Evolutionary conservation across 2,888 invertebrate genomes (phyloP).

Genomic region (Drosophila sordidula): DNA sequence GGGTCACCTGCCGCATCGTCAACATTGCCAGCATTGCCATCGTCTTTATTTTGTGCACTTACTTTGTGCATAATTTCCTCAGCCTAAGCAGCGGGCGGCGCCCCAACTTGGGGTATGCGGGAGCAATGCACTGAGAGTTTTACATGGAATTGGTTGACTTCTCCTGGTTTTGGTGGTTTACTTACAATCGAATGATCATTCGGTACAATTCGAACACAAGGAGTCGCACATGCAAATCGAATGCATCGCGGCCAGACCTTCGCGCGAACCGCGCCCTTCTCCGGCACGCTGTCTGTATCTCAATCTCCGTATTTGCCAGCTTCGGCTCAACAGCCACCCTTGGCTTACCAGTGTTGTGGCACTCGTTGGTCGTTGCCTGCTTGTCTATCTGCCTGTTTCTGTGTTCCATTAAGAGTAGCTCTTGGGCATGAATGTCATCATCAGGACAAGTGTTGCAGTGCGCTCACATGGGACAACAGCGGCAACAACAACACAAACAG

Average conservation of each 20-base stretch:
- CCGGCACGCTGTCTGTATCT: slow-evolving; percentile 6
- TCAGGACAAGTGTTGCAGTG: slow-evolving; percentile 68
- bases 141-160: background rate
- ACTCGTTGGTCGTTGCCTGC: slow-evolving; percentile 32
- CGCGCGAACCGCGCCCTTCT: background rate
- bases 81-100: slow-evolving; percentile 23
- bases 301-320: slow-evolving; percentile 19
- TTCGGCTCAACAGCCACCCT: slow-evolving; percentile 13
- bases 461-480: slow-evolving; percentile 54
- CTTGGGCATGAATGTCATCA: slow-evolving; percentile 80
- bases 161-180: slow-evolving; percentile 1
- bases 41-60: slow-evolving; percentile 69
- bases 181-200: slow-evolving; percentile 31
- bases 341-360: slow-evolving; percentile 8
- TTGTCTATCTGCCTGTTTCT: slow-evolving; percentile 51
- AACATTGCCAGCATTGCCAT: slow-evolving; percentile 30
- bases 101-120: slow-evolving; percentile 8
- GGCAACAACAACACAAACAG: slow-evolving; percentile 10
- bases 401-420: slow-evolving; percentile 73
- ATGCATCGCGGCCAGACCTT: background rate
- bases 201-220: slow-evolving; percentile 11
- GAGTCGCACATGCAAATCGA: slow-evolving; percentile 21
- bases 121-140: slow-evolving; percentile 27
- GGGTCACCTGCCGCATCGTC: slow-evolving; percentile 62
- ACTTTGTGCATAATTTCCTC: slow-evolving; percentile 72